Evolutionary conservation across 2,888 invertebrate species (phyloP).

Genomic region (Dione juno): DNA sequence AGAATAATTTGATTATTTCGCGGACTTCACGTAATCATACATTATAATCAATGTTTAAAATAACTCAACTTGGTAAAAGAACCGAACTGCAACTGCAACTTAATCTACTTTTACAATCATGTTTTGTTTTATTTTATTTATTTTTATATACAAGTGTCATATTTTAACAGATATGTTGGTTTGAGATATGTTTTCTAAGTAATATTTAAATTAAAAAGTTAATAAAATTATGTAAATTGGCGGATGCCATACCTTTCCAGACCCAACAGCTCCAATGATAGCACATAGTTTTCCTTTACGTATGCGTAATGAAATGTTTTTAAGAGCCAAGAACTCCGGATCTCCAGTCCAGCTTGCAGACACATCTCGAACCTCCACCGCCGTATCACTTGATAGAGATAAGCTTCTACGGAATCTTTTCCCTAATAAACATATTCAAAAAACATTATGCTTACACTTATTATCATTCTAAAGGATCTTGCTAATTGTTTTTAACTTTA

Average conservation of each 20-base stretch:
- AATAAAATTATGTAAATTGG: not conserved
- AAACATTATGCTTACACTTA: not conserved
- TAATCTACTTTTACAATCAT: not conserved
- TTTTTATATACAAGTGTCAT: too few species aligned
- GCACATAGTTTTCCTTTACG: constrained; percentile 85
- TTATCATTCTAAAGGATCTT: not conserved
- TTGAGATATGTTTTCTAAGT: too few species aligned
- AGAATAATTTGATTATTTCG: constrained; percentile 30
- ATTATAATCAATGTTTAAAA: constrained; percentile 31
- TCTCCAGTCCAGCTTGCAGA: constrained; percentile 81
- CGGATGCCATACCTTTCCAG: constrained; percentile 84
- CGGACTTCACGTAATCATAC: constrained; percentile 28
- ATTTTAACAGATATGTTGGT: too few species aligned
- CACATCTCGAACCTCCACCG: constrained; percentile 66
- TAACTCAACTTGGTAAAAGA: constrained; percentile 2
- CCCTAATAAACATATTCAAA: constrained; percentile 43
- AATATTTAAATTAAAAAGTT: too few species aligned
- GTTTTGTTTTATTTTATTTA: too few species aligned
- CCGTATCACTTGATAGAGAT: constrained; percentile 64
- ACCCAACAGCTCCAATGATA: constrained; percentile 89
- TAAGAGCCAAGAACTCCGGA: constrained; percentile 80
- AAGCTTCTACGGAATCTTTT: constrained; percentile 57
- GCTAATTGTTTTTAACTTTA: too few species aligned
- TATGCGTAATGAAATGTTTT: constrained; percentile 79
- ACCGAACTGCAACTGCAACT: too few species aligned